Percentiles rank a stretch among this genome's conserved stretches.
phyloP scores from a whole-genome alignment of 2,797 vertebrate species.

The Microchirus variegatus region DNA sequence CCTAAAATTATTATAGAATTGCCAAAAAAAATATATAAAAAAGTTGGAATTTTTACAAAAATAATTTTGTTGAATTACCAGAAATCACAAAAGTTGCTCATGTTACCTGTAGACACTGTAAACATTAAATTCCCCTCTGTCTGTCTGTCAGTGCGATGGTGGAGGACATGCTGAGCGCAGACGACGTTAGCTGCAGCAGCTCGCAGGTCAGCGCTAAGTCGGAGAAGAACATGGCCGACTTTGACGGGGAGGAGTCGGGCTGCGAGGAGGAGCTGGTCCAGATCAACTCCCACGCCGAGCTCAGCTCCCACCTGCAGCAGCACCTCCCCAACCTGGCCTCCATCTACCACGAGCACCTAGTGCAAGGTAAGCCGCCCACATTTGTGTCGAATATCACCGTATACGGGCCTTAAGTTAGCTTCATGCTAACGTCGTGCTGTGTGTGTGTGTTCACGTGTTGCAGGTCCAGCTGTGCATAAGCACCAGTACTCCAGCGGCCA shows the following conservation, averaged over 20 bases:
- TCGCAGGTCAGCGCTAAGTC: slow-evolving; percentile 99
- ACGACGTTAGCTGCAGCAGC: slow-evolving; percentile 98
- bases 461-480: slow-evolving; percentile 95
- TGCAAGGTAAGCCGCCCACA: slow-evolving; percentile 89
- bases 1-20: too few species aligned
- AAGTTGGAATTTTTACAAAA: too few species aligned
- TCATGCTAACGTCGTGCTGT: too few species aligned
- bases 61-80: too few species aligned
- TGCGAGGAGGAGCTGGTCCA: slow-evolving; percentile 98
- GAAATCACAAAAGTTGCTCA: too few species aligned
- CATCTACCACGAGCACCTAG: slow-evolving; percentile 98
- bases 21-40: too few species aligned
- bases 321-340: slow-evolving; percentile 98
- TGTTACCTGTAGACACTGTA: too few species aligned
- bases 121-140: too few species aligned
- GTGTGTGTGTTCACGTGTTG: neutral
- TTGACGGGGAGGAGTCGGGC: slow-evolving; percentile 97
- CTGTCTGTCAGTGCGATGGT: slow-evolving; percentile 87
- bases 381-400: too few species aligned
- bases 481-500: slow-evolving; percentile 94
- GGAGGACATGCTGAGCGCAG: slow-evolving; percentile 98
- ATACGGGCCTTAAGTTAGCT: too few species aligned
- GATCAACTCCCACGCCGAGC: slow-evolving; percentile 97
- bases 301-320: slow-evolving; percentile 97
- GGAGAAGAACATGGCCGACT: slow-evolving; percentile 99